These are phyloP conservation scores for Ypsolopha scabrella DNA, from an alignment of 2,888 invertebrate genomes.

Conservation along the genomic window DNA sequence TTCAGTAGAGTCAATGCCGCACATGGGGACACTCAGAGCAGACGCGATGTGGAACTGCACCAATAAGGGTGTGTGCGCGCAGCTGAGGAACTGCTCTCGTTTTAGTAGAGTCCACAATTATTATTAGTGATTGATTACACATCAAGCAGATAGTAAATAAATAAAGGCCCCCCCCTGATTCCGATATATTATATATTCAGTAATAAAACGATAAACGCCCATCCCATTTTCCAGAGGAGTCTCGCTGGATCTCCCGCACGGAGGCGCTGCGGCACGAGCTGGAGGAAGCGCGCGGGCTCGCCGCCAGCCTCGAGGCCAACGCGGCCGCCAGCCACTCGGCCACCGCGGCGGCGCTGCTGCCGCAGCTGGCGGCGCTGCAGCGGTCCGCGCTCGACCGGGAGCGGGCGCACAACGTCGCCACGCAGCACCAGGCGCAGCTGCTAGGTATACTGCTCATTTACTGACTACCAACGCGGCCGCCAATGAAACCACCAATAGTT, in stretches of 20 bases:
- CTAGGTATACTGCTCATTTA: slow-evolving; percentile 10
- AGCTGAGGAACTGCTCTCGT: too few species aligned
- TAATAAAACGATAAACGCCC: not conserved
- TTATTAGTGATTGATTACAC: too few species aligned
- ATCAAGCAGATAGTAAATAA: too few species aligned
- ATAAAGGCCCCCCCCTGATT: too few species aligned
- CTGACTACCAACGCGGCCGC: too few species aligned
- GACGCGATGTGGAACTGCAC: too few species aligned
- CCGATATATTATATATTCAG: too few species aligned
- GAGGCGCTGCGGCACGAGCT: slow-evolving; percentile 41
- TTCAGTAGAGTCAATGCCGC: too few species aligned
- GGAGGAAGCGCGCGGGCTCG: slow-evolving; percentile 24
- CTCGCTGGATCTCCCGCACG: slow-evolving; percentile 47
- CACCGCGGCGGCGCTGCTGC: slow-evolving; percentile 21
- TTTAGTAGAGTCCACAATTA: too few species aligned
- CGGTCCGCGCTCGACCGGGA: slow-evolving; percentile 38
- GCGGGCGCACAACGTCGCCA: slow-evolving; percentile 21
- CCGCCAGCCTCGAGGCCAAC: slow-evolving; percentile 22
- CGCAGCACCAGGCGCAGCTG: slow-evolving; percentile 11
- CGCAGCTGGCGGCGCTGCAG: slow-evolving; percentile 40
- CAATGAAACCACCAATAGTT: too few species aligned
- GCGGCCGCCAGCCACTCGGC: slow-evolving; percentile 15
- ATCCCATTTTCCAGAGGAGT: slow-evolving; percentile 33
- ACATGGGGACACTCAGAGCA: too few species aligned
- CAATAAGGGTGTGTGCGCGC: too few species aligned